These are phyloP conservation scores for Chaetura pelagica DNA, from an alignment of 2,113 vertebrate genomes.

Conservation along the genomic window DNA sequence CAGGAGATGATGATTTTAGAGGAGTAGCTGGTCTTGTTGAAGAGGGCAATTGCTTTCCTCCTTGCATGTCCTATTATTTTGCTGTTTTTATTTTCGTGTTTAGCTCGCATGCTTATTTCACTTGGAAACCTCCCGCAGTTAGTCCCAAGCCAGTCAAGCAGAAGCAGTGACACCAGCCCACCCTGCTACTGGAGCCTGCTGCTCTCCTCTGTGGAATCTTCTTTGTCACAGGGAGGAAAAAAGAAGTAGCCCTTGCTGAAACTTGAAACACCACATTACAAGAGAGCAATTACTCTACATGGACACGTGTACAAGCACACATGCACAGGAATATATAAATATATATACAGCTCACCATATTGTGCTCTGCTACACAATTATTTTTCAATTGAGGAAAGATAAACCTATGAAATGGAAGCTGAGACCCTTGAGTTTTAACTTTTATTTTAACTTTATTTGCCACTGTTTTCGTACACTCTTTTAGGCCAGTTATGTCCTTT, in stretches of 20 bases:
- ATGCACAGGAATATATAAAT: not conserved
- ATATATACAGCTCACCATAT: not conserved
- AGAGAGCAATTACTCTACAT: not conserved
- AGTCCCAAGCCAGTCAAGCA: not conserved
- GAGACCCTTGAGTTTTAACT: not conserved
- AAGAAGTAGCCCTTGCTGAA: not conserved
- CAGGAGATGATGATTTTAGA: not conserved
- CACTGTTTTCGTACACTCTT: not conserved
- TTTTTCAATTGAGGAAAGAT: not conserved
- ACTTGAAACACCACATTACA: conserved; percentile 3
- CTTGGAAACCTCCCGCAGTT: not conserved
- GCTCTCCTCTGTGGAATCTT: not conserved
- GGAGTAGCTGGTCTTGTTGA: not conserved
- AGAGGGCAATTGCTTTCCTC: not conserved
- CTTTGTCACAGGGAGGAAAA: not conserved
- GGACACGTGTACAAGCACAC: not conserved
- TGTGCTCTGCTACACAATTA: not conserved
- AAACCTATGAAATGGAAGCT: not conserved
- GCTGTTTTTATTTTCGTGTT: not conserved
- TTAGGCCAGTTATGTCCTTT: not conserved
- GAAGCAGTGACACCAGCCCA: not conserved
- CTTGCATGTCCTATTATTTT: not conserved
- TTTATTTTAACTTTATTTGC: not conserved
- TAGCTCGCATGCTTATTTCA: not conserved
- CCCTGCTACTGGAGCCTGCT: not conserved